Conservation (phyloP, 2,888 invertebrate species). For the Imbricaverruca yamaguchii region DNA sequence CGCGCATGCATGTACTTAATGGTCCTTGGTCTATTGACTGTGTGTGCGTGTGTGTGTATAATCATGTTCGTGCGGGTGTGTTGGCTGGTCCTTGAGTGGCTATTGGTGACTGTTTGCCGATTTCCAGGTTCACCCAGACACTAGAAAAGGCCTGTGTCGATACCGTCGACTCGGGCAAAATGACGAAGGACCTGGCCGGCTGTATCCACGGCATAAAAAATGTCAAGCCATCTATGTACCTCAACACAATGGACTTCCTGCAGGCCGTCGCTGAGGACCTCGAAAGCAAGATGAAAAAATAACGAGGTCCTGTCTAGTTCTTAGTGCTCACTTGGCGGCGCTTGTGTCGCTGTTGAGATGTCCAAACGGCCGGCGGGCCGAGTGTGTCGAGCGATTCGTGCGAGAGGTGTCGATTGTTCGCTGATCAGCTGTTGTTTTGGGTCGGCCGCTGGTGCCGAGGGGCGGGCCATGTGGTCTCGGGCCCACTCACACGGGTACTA, state of each 20-base stretch:
- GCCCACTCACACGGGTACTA: not conserved
- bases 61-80: no score
- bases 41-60: no score
- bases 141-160: constrained; percentile 77
- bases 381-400: not conserved
- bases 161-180: constrained; percentile 69
- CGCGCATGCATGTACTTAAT: no score
- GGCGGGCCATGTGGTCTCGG: not conserved
- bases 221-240: constrained; percentile 71
- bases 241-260: constrained; percentile 78
- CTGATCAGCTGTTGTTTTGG: no score
- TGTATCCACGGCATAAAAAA: constrained; percentile 76
- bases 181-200: constrained; percentile 81
- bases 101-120: no score
- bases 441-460: no score
- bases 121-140: constrained; percentile 53
- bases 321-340: not conserved
- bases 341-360: not conserved
- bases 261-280: constrained; percentile 68
- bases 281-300: constrained; percentile 44
- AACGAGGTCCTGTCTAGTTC: not conserved
- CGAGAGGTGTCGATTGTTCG: no score
- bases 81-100: no score
- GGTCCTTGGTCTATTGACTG: no score
- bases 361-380: not conserved